A percentile compares a stretch with the other conserved stretches of the same genome.
phyloP scores from a whole-genome alignment of 35 echinoderm and acorn worm genomes.

The Diadema setosum region DNA sequence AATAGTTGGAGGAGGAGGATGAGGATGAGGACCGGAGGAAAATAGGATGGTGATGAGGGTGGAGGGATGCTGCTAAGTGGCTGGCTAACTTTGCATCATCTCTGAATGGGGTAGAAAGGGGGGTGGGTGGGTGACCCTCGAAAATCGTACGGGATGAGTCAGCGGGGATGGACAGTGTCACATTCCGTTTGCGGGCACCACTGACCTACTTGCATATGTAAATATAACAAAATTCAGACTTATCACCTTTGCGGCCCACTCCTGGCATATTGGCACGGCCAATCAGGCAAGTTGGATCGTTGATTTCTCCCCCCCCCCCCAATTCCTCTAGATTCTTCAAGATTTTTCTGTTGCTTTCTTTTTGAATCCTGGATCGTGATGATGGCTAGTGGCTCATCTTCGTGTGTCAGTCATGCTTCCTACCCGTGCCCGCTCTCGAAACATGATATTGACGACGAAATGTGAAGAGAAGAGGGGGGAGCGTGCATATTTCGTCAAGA shows the following conservation, averaged over 20 bases:
- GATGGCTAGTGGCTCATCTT: not conserved
- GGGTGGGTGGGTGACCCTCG: not conserved
- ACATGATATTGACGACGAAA: not conserved
- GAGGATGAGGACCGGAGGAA: not conserved
- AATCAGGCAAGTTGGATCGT: not conserved
- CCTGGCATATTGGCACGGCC: not conserved
- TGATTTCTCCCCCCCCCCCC: too few relatives aligned
- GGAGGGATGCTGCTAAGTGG: not conserved
- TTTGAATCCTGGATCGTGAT: not conserved
- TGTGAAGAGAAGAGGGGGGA: not conserved
- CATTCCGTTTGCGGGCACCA: not conserved
- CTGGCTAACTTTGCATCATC: not conserved
- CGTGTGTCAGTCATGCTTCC: conserved; percentile 1
- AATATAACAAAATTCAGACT: conserved; percentile 7
- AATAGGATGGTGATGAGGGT: not conserved
- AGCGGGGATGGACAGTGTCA: not conserved
- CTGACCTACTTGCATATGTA: conserved; percentile 1
- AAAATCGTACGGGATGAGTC: not conserved
- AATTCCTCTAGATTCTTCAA: too few relatives aligned
- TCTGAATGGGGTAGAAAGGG: not conserved
- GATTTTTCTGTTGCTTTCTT: too few relatives aligned
- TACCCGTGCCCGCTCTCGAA: not conserved
- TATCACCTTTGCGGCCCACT: not conserved
- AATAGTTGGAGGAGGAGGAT: too few relatives aligned
- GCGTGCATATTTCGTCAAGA: conserved; percentile 3